phyloP scores from a whole-genome alignment of 2,797 vertebrate genomes.

The Mycteria americana region DNA sequence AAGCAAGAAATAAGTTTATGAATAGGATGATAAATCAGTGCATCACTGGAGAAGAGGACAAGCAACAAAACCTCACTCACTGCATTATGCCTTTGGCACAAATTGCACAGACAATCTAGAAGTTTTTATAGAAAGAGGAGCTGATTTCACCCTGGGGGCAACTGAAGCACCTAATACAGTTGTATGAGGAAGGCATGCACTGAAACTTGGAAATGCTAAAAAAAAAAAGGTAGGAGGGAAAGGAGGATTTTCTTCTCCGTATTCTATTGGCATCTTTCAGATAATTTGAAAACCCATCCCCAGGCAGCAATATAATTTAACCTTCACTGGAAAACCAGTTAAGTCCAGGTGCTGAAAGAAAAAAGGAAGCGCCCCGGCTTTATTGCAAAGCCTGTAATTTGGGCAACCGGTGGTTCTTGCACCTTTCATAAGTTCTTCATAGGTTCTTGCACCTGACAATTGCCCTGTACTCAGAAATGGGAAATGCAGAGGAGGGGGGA shows the following conservation, averaged over 20 bases:
- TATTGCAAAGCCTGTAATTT: neutral
- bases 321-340: neutral
- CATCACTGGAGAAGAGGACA: neutral
- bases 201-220: neutral
- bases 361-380: neutral
- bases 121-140: neutral
- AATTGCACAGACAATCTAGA: neutral
- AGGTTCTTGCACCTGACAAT: neutral
- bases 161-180: neutral
- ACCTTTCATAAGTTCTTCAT: neutral
- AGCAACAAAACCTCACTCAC: neutral
- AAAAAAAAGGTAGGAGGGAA: neutral
- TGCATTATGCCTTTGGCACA: neutral
- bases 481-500: accelerated
- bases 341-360: neutral
- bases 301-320: neutral
- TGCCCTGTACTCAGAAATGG: neutral
- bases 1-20: slow-evolving; percentile 9
- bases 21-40: neutral
- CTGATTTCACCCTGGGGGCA: neutral
- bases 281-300: neutral
- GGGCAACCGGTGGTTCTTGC: neutral
- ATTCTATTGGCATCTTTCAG: neutral
- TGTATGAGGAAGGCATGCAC: neutral
- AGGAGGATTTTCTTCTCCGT: neutral